A percentile compares a stretch with the other conserved stretches of the same genome.
phyloP scores from a whole-genome alignment of 2,113 vertebrate species.

The human (Homo sapiens) region GRCh38 chr16:17787501-17788000 shows the following conservation, averaged over 20 bases:
- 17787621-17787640: not conserved
- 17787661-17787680: not conserved
- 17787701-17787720: not conserved
- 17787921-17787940: not conserved
- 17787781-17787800: not conserved
- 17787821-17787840: constrained; percentile 49
- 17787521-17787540: no score
- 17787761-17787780: not conserved
- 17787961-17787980: not conserved
- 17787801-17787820: not conserved
- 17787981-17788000: not conserved
- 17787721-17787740: not conserved
- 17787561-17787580: not conserved
- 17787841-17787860: not conserved
- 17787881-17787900: not conserved
- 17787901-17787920: constrained; percentile 1
- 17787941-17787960: not conserved
- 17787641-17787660: not conserved
- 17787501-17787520: no score
- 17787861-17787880: not conserved
- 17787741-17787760: not conserved
- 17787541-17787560: no score
- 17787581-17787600: not conserved
- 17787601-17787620: not conserved
- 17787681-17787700: not conserved